Evolutionary conservation across 2,888 invertebrate genomes (phyloP).

Genomic region (Dryococelus australis): DNA sequence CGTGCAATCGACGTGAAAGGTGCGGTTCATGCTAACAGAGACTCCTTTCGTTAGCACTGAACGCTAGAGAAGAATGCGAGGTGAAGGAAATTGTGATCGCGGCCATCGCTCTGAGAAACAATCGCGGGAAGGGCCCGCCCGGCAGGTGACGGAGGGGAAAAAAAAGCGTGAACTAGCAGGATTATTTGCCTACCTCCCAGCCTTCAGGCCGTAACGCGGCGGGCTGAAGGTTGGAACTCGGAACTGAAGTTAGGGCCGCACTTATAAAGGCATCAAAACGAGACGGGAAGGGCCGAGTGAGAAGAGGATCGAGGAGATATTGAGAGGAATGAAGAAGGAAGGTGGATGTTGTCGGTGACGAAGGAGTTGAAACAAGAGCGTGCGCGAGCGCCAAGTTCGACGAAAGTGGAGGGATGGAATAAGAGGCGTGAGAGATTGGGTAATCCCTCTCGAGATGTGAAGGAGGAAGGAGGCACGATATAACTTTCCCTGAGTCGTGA

Average conservation of each 20-base stretch:
- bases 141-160: neutral
- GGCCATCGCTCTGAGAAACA: neutral
- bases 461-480: neutral
- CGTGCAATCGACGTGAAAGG: no score
- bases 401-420: constrained; percentile 10
- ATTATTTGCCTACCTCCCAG: neutral
- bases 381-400: neutral
- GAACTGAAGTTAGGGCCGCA: neutral
- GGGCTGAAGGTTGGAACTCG: neutral
- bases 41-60: no score
- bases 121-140: neutral
- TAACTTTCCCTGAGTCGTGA: neutral
- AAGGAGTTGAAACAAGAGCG: neutral
- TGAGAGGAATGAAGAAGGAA: neutral
- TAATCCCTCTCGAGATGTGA: constrained; percentile 5
- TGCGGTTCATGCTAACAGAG: no score
- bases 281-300: neutral
- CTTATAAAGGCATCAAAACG: no score
- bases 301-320: neutral
- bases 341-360: no score
- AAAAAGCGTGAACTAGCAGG: neutral
- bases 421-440: constrained; percentile 5
- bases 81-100: no score
- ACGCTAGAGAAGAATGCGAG: no score
- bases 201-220: neutral